Percentiles rank a stretch among this genome's conserved stretches.
These are phyloP conservation scores for Colletes gigas DNA, from an alignment of 1,140 invertebrate species.

Conservation along the genomic window DNA sequence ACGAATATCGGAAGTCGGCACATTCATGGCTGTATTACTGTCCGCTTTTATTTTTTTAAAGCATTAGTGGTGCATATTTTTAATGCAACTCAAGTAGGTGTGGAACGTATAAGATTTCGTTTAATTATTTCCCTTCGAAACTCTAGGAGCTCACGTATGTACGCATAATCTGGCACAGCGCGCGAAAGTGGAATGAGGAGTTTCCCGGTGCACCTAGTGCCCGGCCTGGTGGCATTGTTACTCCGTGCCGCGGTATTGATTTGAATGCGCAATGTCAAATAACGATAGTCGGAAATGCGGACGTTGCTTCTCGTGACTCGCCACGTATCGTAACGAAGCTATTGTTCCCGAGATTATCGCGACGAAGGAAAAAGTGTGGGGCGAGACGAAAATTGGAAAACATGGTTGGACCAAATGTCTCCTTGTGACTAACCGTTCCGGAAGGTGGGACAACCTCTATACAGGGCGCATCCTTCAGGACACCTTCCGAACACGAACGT, in stretches of 20 bases:
- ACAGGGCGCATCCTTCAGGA: conserved; percentile 54
- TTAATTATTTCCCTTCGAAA: too few relatives aligned
- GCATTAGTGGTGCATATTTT: too few relatives aligned
- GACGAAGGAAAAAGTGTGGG: conserved; percentile 19
- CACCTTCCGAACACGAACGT: conserved; percentile 70
- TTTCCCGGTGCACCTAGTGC: too few relatives aligned
- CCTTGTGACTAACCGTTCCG: conserved; percentile 73
- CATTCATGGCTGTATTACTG: too few relatives aligned
- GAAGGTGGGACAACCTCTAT: conserved; percentile 56
- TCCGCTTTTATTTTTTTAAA: too few relatives aligned
- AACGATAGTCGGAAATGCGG: conserved; percentile 31
- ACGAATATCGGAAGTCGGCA: too few relatives aligned
- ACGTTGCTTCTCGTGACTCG: conserved; percentile 29
- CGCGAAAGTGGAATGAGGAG: too few relatives aligned
- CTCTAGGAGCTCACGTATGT: too few relatives aligned
- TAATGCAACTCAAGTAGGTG: too few relatives aligned
- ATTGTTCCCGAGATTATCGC: conserved; percentile 29
- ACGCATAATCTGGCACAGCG: too few relatives aligned
- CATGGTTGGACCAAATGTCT: conserved; percentile 68
- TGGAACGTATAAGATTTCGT: too few relatives aligned
- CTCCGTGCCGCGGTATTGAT: conserved; percentile 71
- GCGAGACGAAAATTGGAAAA: conserved; percentile 22
- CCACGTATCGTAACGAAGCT: conserved; percentile 47
- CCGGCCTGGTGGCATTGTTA: too few relatives aligned
- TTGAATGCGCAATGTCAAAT: conserved; percentile 75